phyloP scores from a whole-genome alignment of 2,797 vertebrate genomes.

The Melanotaenia nigrans region DNA sequence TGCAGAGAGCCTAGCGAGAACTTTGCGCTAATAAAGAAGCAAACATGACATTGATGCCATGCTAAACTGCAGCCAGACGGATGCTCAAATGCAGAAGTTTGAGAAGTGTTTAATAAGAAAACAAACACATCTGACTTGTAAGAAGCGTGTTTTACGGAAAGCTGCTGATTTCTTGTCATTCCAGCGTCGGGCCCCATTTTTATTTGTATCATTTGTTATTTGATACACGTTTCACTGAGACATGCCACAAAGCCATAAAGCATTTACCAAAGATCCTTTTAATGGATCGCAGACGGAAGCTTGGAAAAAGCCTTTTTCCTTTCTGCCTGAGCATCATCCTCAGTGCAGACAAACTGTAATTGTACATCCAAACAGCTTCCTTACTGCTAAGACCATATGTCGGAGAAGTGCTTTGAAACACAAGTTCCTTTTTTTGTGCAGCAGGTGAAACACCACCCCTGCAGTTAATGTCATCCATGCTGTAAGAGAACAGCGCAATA shows the following conservation, averaged over 20 bases:
- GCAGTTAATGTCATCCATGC: slow-evolving; percentile 2
- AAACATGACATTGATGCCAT: slow-evolving; percentile 55
- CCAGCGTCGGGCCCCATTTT: neutral
- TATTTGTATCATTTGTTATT: neutral
- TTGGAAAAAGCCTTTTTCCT: neutral
- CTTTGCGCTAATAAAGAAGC: slow-evolving; percentile 66
- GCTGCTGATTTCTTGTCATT: slow-evolving; percentile 8
- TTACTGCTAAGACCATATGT: slow-evolving; percentile 14
- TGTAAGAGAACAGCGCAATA: slow-evolving; percentile 26
- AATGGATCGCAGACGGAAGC: neutral
- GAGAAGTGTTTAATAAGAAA: slow-evolving; percentile 1
- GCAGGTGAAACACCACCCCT: slow-evolving; percentile 20
- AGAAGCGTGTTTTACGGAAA: slow-evolving; percentile 4
- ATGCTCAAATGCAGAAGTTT: neutral
- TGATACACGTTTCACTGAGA: slow-evolving; percentile 2
- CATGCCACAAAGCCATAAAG: slow-evolving; percentile 7
- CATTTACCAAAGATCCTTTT: neutral
- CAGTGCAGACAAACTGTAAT: slow-evolving; percentile 4
- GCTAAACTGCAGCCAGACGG: slow-evolving; percentile 19
- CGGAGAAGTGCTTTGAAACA: slow-evolving; percentile 3
- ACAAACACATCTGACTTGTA: neutral
- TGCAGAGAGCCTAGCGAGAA: slow-evolving; percentile 53
- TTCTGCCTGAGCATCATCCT: slow-evolving; percentile 3
- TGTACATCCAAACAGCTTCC: slow-evolving; percentile 4
- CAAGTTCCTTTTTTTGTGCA: slow-evolving; percentile 15